Conservation (phyloP, 2,888 invertebrate species). For the Hemistola chrysoprasaria region DNA sequence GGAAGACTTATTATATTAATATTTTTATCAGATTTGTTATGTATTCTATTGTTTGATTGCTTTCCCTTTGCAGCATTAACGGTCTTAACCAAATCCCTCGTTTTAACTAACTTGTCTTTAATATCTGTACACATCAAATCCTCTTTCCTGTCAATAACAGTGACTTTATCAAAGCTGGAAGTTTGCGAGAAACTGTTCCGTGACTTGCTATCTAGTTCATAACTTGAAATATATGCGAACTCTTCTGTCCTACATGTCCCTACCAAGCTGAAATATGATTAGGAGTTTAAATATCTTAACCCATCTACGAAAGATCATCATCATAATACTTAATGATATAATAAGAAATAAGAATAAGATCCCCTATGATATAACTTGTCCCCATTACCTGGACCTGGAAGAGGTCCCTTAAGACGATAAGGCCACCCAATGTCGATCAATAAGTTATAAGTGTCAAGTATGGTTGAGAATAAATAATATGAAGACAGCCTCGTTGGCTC, state of each 20-base stretch:
- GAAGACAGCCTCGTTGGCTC: too few species aligned
- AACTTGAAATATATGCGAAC: conserved; percentile 61
- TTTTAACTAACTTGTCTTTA: conserved; percentile 30
- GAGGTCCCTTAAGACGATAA: too few species aligned
- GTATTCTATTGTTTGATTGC: conserved; percentile 12
- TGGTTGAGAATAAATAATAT: too few species aligned
- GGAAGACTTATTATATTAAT: conserved; percentile 8
- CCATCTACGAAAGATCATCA: too few species aligned
- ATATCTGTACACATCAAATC: conserved; percentile 38
- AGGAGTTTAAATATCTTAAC: neutral
- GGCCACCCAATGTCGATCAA: too few species aligned
- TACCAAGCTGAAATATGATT: conserved; percentile 48
- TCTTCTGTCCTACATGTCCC: conserved; percentile 64
- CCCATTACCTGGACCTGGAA: too few species aligned
- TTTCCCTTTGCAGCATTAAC: conserved; percentile 21
- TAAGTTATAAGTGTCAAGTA: too few species aligned
- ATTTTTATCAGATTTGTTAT: conserved; percentile 21
- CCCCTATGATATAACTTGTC: too few species aligned
- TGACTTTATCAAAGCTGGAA: conserved; percentile 63
- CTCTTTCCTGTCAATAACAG: conserved; percentile 59
- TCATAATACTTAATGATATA: too few species aligned
- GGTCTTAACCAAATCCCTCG: conserved; percentile 26
- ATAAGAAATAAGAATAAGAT: too few species aligned
- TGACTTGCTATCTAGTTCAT: conserved; percentile 45
- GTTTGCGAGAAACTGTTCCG: conserved; percentile 43